phyloP scores from a whole-genome alignment of 2,113 vertebrate genomes.

The Crocuta crocuta region DNA sequence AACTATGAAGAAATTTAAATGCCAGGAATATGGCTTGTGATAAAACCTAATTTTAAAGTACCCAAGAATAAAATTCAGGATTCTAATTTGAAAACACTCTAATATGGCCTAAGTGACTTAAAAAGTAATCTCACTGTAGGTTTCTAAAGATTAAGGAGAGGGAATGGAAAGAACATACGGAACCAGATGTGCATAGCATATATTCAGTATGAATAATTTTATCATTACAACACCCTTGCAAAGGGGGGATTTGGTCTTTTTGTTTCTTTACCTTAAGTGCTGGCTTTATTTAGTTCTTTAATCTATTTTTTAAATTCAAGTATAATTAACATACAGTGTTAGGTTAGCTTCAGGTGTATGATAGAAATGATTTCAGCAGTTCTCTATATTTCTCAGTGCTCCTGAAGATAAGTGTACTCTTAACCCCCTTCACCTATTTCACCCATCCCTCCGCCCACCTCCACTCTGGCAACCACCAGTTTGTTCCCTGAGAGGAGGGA shows the following conservation, averaged over 20 bases:
- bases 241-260: neutral
- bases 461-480: neutral
- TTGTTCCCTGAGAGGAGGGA: neutral
- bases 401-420: neutral
- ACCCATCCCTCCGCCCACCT: neutral
- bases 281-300: neutral
- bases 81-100: constrained; percentile 20
- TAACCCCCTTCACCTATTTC: neutral
- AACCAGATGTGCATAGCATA: neutral
- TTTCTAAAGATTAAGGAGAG: constrained; percentile 28
- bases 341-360: neutral
- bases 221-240: neutral
- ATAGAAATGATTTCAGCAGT: neutral
- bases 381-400: neutral
- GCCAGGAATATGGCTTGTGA: neutral
- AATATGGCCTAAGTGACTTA: constrained; percentile 14
- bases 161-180: neutral
- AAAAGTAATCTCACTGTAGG: constrained; percentile 7
- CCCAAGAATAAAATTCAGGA: neutral
- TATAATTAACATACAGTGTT: neutral
- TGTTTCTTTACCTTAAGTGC: neutral
- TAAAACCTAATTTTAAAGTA: constrained; percentile 45
- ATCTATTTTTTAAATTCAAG: neutral
- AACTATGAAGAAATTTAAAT: constrained; percentile 46
- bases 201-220: neutral